phyloP scores from a whole-genome alignment of 2,113 vertebrate species.

The Tautogolabrus adspersus region DNA sequence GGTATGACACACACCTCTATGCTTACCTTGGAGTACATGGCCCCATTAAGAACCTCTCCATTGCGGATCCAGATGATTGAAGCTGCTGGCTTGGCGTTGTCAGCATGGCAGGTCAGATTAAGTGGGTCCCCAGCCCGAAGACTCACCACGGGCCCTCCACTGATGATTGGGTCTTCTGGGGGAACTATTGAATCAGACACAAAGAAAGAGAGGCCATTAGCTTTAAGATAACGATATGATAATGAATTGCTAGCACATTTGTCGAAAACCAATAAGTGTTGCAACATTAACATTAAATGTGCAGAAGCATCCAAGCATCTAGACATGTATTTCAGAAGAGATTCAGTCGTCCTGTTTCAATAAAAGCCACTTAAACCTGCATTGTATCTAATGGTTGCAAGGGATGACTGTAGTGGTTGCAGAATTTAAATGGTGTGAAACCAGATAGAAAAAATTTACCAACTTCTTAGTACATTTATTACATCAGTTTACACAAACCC shows the following conservation, averaged over 20 bases:
- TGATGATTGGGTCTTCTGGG: slow-evolving; percentile 95
- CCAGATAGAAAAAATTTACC: too few relatives aligned
- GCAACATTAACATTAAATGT: neutral
- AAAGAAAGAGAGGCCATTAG: slow-evolving; percentile 9
- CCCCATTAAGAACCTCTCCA: slow-evolving; percentile 94
- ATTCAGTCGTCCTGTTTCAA: too few relatives aligned
- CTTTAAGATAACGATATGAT: neutral
- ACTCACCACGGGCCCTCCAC: slow-evolving; percentile 94
- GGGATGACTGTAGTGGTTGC: too few relatives aligned
- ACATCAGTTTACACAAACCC: too few relatives aligned
- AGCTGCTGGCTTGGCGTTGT: slow-evolving; percentile 96
- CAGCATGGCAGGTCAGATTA: slow-evolving; percentile 96
- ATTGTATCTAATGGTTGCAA: too few relatives aligned
- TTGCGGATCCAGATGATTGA: slow-evolving; percentile 96
- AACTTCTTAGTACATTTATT: too few relatives aligned
- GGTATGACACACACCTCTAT: slow-evolving; percentile 70
- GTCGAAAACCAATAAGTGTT: neutral
- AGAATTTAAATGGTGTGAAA: too few relatives aligned
- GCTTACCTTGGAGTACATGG: slow-evolving; percentile 97
- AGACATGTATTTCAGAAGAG: too few relatives aligned
- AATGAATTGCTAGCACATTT: neutral
- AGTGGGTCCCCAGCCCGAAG: slow-evolving; percentile 94
- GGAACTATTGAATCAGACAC: slow-evolving; percentile 85
- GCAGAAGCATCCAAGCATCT: neutral
- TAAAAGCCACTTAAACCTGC: too few relatives aligned